These are phyloP conservation scores for Cydia pomonella DNA, from an alignment of 1,140 invertebrate species.

Conservation along the genomic window DNA sequence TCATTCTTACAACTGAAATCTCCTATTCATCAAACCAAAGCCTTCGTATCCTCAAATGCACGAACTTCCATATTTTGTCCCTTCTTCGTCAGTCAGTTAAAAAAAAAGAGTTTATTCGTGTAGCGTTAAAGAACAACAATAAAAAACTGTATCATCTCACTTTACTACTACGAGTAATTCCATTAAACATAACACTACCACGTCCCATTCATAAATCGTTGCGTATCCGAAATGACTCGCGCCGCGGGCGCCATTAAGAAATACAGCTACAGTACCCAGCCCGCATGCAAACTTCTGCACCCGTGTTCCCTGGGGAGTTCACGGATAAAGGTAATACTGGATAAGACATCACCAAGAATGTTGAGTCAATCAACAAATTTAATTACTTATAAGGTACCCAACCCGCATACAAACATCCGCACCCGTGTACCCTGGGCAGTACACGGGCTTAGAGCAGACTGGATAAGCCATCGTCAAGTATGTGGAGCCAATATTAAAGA, in stretches of 20 bases:
- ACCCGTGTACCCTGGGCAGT: slow-evolving; percentile 64
- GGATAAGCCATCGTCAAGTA: not conserved
- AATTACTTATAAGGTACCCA: too few relatives aligned
- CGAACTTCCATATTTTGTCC: too few relatives aligned
- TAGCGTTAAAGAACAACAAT: not conserved
- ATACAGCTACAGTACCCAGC: slow-evolving; percentile 50
- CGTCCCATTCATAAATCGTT: slow-evolving; percentile 42
- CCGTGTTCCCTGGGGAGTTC: slow-evolving; percentile 63
- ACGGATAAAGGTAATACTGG: slow-evolving; percentile 19
- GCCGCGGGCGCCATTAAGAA: slow-evolving; percentile 61
- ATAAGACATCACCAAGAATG: not conserved
- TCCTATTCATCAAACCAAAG: too few relatives aligned
- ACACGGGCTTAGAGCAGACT: slow-evolving; percentile 31
- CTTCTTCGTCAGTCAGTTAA: not conserved
- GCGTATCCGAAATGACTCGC: slow-evolving; percentile 46
- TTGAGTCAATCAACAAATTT: too few relatives aligned
- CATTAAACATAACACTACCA: slow-evolving; percentile 27
- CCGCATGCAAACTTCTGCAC: slow-evolving; percentile 66
- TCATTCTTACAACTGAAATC: too few relatives aligned
- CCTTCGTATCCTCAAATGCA: too few relatives aligned
- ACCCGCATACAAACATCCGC: slow-evolving; percentile 59
- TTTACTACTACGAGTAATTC: not conserved
- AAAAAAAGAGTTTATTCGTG: not conserved
- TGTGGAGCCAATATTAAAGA: too few relatives aligned
- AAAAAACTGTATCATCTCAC: not conserved